Percentiles rank a stretch among this genome's conserved stretches.
These are phyloP conservation scores for Drosophila neocordata DNA, from an alignment of 1,140 invertebrate genomes.

Conservation along the genomic window DNA sequence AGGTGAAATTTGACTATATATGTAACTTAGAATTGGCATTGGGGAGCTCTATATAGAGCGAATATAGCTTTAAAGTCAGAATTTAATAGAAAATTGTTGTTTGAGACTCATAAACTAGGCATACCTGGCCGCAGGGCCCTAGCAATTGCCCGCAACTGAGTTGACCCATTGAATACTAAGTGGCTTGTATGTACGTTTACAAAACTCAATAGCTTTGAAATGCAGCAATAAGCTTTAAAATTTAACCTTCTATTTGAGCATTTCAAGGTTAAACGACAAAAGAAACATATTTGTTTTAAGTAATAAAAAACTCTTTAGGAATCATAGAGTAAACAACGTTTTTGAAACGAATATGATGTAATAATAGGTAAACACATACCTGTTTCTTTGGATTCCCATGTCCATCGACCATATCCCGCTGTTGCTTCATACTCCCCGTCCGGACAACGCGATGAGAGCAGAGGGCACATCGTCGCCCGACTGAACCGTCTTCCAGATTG, in stretches of 20 bases:
- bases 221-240: neutral
- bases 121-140: neutral
- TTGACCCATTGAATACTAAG: conserved; percentile 4
- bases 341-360: neutral
- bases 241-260: conserved; percentile 2
- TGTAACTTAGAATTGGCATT: neutral
- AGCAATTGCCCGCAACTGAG: conserved; percentile 2
- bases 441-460: conserved; percentile 36
- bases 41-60: neutral
- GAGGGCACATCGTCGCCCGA: conserved; percentile 30
- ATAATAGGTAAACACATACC: conserved; percentile 33
- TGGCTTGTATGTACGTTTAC: neutral
- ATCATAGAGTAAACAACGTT: conserved; percentile 12
- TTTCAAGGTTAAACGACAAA: neutral
- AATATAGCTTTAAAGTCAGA: neutral
- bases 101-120: neutral
- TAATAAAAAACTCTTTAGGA: conserved; percentile 9
- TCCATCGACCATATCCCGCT: conserved; percentile 63
- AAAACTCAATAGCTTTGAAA: too few species aligned
- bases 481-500: conserved; percentile 66
- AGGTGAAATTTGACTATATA: neutral
- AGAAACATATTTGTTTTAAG: conserved; percentile 2
- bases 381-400: conserved; percentile 58
- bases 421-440: conserved; percentile 55
- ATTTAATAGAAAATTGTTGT: neutral